Conservation (phyloP, 1,140 invertebrate species). For the Orius insidiosus region DNA sequence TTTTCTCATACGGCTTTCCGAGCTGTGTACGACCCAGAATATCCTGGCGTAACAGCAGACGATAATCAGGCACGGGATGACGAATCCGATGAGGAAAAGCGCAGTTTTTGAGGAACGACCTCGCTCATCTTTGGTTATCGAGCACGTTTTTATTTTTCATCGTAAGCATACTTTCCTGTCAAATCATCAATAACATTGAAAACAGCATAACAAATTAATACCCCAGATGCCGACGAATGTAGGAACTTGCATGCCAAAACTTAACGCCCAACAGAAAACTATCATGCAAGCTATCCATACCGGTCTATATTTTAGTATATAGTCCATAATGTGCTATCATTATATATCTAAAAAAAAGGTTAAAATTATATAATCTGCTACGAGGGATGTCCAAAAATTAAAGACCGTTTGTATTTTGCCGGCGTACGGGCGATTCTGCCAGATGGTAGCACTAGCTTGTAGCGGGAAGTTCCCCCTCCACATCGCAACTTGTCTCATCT, state of each 20-base stretch:
- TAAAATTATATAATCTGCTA: neutral
- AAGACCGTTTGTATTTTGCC: too few relatives aligned
- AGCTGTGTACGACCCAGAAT: conserved; percentile 71
- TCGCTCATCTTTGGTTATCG: conserved; percentile 50
- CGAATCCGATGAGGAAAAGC: conserved; percentile 63
- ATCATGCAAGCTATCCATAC: conserved; percentile 68
- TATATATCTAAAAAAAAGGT: conserved; percentile 42
- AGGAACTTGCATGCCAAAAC: conserved; percentile 68
- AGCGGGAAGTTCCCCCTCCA: too few relatives aligned
- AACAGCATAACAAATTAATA: conserved; percentile 24
- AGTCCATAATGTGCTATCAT: conserved; percentile 71
- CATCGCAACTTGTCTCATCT: too few relatives aligned
- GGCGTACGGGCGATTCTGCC: too few relatives aligned
- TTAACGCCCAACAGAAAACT: conserved; percentile 61
- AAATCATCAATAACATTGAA: conserved; percentile 20
- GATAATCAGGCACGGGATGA: conserved; percentile 66
- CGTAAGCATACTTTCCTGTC: conserved; percentile 58
- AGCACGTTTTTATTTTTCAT: conserved; percentile 60
- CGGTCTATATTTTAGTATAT: conserved; percentile 58
- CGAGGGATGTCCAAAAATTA: too few relatives aligned
- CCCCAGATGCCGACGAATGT: conserved; percentile 66
- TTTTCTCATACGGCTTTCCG: conserved; percentile 43
- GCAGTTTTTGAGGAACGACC: conserved; percentile 60
- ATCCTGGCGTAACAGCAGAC: conserved; percentile 74
- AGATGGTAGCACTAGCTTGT: too few relatives aligned